These are phyloP conservation scores for Pyrrhia umbra DNA, from an alignment of 2,888 invertebrate species.

Conservation along the genomic window DNA sequence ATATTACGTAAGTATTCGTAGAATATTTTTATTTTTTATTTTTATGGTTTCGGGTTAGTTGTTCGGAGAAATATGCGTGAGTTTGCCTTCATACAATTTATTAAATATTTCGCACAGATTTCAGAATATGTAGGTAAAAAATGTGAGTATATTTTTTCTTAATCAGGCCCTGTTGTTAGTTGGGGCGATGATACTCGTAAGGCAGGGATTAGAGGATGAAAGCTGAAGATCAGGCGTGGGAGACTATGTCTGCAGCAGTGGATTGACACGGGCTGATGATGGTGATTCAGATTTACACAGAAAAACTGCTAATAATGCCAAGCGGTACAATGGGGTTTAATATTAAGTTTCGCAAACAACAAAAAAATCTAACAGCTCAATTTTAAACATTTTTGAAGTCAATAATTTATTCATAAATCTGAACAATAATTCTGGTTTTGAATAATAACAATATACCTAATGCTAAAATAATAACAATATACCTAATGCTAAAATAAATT, in stretches of 20 bases:
- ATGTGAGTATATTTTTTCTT: not conserved
- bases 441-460: not conserved
- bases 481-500: conserved; percentile 22
- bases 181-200: too few species aligned
- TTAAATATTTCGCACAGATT: not conserved
- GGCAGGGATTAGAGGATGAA: too few species aligned
- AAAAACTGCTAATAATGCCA: too few species aligned
- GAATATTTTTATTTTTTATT: not conserved
- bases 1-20: not conserved
- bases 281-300: too few species aligned
- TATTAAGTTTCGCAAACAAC: too few species aligned
- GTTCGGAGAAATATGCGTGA: not conserved
- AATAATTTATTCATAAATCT: not conserved
- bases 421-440: not conserved
- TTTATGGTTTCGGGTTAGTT: conserved; percentile 3
- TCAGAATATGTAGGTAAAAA: not conserved
- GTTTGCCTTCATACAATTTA: not conserved
- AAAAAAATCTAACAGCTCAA: not conserved
- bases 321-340: too few species aligned
- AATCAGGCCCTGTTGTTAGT: too few species aligned
- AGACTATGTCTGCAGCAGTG: too few species aligned
- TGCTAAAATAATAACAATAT: conserved; percentile 3
- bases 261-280: too few species aligned
- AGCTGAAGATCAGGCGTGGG: too few species aligned
- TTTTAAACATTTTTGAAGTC: not conserved